Conservation (phyloP, 2,113 vertebrate species). For the Oryzias celebensis region DNA sequence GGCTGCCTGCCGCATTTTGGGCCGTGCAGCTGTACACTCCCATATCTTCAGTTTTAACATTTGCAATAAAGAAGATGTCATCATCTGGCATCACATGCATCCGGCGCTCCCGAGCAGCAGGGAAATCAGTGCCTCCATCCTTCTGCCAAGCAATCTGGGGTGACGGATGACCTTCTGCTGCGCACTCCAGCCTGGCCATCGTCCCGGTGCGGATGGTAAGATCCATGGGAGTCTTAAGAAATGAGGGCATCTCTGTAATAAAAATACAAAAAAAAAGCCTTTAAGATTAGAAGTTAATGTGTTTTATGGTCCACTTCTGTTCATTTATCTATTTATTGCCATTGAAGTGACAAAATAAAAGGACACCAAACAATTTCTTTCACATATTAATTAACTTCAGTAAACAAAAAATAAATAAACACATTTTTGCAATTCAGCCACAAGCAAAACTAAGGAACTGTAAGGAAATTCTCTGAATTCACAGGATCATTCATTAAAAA, state of each 20-base stretch:
- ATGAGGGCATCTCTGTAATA: conserved; percentile 88
- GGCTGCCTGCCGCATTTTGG: conserved; percentile 92
- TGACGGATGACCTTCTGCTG: conserved; percentile 88
- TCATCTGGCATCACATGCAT: conserved; percentile 99
- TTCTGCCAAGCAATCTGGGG: conserved; percentile 99
- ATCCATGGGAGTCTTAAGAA: conserved; percentile 98
- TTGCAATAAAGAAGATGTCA: conserved; percentile 95
- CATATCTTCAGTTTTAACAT: conserved; percentile 92
- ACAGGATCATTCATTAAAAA: not conserved
- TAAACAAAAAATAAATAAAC: no score
- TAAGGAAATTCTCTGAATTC: not conserved
- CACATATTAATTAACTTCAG: no score
- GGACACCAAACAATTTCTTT: no score
- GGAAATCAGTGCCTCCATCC: conserved; percentile 95
- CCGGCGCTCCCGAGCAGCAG: conserved; percentile 90
- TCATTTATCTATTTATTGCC: no score
- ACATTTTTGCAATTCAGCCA: no score
- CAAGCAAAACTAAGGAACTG: not conserved
- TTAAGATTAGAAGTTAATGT: no score
- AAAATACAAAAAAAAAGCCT: not conserved
- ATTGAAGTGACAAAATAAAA: no score
- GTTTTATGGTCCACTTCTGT: no score
- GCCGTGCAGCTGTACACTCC: conserved; percentile 97
- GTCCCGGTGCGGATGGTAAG: conserved; percentile 89
- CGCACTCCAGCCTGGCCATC: conserved; percentile 91